Base-by-base conservation (phyloP, 2,888 invertebrate species). In the Drosophila anomelani region DNA sequence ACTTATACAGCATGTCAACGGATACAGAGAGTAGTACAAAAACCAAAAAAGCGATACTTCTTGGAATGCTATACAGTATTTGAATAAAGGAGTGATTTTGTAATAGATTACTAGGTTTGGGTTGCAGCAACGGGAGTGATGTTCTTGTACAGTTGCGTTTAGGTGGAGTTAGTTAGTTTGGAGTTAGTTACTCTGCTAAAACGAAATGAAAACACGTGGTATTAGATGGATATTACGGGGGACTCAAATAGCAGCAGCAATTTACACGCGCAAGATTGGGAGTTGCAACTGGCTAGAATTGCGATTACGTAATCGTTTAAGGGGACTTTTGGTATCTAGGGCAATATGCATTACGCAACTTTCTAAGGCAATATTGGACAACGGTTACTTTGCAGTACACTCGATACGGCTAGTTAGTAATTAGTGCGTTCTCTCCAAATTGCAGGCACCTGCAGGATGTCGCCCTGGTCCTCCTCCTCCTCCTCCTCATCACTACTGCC, bases 401-500 rank as follows among this genome's bases (percentile, higher is more conserved):
- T 62, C 60, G 38, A 55, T 72, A 78, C 59, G 57, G 58, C 32
- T 75, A 26, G 57, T 56, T 49, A 64, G 54, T 62, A 53, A 64
- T 39, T 67, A 71, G 64, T 72, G 67, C 59, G 23, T 46, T 55
- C 61, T 36, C 8, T 69, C 51, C 66, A 63, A 41, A 57, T 79
- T 75, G 75, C 51, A 53, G 71, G 90, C 89, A 91, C 90, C 92
- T 93, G 92, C 72, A 92, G 78, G 76, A 92, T 81, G 78, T 92
- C 92, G 57, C 91, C 92, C 76, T 91, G 91, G 92, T 94, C 94
- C 90, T 94, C 94, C 80, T 94, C 94, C 72, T 94, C 94, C 51
- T 94, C 94, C 55, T 94, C 94, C 32, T 94, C 94, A 59, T 94
- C 94, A 74, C 93, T 94, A 54, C 94, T 93, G n/a, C 94, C 94